Percentiles rank a stretch among this genome's conserved stretches.
These are phyloP conservation scores for Vireo altiloquus DNA, from an alignment of 2,113 vertebrate genomes.

Conservation along the genomic window DNA sequence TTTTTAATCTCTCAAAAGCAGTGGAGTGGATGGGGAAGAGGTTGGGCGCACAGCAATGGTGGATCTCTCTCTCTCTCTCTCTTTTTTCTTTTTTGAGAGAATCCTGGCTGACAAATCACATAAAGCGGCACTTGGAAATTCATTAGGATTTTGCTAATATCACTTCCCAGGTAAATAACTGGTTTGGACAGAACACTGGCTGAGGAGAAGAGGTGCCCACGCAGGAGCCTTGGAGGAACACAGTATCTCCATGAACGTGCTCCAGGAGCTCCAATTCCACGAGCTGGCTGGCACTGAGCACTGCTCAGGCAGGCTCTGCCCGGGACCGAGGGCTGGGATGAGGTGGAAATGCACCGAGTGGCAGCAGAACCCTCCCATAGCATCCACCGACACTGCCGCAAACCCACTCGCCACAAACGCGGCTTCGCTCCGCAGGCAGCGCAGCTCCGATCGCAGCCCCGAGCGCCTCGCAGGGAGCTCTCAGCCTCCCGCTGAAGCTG, in stretches of 20 bases:
- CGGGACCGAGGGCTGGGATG: rapidly evolving
- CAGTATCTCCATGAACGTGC: rapidly evolving
- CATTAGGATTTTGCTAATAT: not conserved
- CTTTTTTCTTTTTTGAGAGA: not conserved
- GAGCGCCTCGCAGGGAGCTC: not conserved
- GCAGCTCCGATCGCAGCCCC: not conserved
- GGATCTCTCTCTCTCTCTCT: not conserved
- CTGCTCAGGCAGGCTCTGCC: not conserved
- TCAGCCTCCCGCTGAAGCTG: not conserved
- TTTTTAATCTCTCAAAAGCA: conserved; percentile 1
- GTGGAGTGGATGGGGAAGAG: not conserved
- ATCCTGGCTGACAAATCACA: not conserved
- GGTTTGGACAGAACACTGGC: not conserved
- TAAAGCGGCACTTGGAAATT: not conserved
- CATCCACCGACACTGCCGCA: not conserved
- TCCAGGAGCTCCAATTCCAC: not conserved
- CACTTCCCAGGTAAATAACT: not conserved
- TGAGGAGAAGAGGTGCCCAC: not conserved
- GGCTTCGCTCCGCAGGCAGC: not conserved
- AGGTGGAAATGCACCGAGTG: not conserved
- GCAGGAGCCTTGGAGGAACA: not conserved
- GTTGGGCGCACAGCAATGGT: not conserved
- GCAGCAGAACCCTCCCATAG: rapidly evolving
- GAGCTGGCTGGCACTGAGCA: not conserved
- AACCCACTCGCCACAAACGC: rapidly evolving